A percentile compares a stretch with the other conserved stretches of the same genome.
These are phyloP conservation scores for Drosophila carrolli DNA, from an alignment of 1,140 invertebrate species.

Conservation along the genomic window DNA sequence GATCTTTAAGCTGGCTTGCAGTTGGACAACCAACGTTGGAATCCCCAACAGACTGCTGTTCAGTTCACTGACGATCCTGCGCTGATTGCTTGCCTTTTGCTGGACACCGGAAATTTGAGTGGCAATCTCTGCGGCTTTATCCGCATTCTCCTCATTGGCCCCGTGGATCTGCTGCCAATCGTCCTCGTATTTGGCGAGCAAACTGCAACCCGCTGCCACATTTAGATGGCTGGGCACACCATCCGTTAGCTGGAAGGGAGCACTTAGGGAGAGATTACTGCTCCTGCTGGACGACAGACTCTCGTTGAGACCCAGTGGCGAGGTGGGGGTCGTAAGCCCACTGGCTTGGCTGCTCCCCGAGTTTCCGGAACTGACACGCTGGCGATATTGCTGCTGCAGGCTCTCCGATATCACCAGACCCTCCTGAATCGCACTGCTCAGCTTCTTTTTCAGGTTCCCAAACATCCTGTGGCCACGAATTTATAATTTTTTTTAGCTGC, in stretches of 20 bases:
- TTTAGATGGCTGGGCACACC: conserved; percentile 70
- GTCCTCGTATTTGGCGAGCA: conserved; percentile 78
- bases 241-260: conserved; percentile 37
- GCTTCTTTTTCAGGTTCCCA: conserved; percentile 73
- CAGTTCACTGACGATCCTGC: conserved; percentile 85
- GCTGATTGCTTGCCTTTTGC: conserved; percentile 86
- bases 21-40: conserved; percentile 87
- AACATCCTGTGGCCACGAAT: conserved; percentile 59
- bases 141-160: conserved; percentile 87
- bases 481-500: background rate
- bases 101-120: conserved; percentile 86
- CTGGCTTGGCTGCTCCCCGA: conserved; percentile 32
- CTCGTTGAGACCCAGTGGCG: conserved; percentile 47
- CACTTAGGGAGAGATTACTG: conserved; percentile 40
- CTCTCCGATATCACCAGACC: conserved; percentile 76
- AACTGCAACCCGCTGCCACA: conserved; percentile 70
- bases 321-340: conserved; percentile 21
- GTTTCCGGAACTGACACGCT: conserved; percentile 61
- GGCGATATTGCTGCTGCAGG: conserved; percentile 75
- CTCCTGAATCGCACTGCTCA: conserved; percentile 74
- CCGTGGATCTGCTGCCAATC: conserved; percentile 88
- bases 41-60: conserved; percentile 86
- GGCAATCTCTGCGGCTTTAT: conserved; percentile 87
- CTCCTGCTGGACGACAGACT: conserved; percentile 52
- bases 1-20: conserved; percentile 85